These are phyloP conservation scores for Drosophila kohkoa DNA, from an alignment of 1,140 invertebrate species.

Conservation along the genomic window DNA sequence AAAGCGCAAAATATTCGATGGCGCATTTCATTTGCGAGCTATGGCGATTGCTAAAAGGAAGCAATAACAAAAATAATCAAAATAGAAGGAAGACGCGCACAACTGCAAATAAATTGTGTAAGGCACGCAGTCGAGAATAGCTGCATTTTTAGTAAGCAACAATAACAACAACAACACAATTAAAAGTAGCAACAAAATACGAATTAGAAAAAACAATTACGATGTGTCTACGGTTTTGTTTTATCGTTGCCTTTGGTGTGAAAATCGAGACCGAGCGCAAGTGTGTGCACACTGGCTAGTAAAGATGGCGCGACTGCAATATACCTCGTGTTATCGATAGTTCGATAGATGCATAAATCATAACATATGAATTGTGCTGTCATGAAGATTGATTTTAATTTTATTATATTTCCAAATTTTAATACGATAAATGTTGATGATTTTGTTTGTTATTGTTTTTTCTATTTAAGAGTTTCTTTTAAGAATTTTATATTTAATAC, in stretches of 20 bases:
- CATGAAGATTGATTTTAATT: too few species aligned
- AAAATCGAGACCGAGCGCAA: conserved; percentile 49
- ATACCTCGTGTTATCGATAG: conserved; percentile 10
- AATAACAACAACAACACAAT: conserved; percentile 22
- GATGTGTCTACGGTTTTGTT: conserved; percentile 46
- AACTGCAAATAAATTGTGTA: conserved; percentile 77
- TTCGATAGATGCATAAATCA: neutral
- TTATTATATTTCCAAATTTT: too few species aligned
- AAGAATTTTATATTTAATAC: neutral
- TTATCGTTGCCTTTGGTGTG: conserved; percentile 52
- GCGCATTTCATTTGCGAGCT: conserved; percentile 46
- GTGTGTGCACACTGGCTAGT: conserved; percentile 1
- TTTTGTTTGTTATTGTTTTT: too few species aligned
- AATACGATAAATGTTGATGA: neutral
- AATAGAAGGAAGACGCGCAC: conserved; percentile 39
- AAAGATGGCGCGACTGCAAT: neutral
- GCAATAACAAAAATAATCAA: conserved; percentile 19
- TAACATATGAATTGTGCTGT: too few species aligned
- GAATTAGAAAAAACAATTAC: conserved; percentile 49
- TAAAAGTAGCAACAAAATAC: conserved; percentile 22
- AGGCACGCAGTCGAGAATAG: conserved; percentile 57
- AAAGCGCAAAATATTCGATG: conserved; percentile 6
- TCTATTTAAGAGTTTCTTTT: neutral
- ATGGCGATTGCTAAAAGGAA: conserved; percentile 15
- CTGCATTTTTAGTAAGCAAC: conserved; percentile 17